These are phyloP conservation scores for Meganola albula DNA, from an alignment of 2,888 invertebrate genomes.

Conservation along the genomic window DNA sequence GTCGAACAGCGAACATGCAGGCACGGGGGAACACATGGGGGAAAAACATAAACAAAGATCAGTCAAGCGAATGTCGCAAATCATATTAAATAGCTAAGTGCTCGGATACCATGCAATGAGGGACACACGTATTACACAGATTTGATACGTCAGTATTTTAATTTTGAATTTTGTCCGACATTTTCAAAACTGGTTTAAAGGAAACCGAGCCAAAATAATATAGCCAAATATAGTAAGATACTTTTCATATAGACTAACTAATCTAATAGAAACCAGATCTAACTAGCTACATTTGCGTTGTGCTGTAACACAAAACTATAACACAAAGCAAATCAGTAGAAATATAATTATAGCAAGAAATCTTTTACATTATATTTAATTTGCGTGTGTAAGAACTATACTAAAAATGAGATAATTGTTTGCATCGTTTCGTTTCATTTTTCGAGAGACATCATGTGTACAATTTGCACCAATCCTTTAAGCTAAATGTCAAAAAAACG, in stretches of 20 bases:
- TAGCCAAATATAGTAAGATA: conserved; percentile 12
- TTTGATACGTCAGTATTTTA: conserved; percentile 28
- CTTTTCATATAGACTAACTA: conserved; percentile 6
- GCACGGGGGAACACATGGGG: conserved; percentile 63
- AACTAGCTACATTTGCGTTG: no score
- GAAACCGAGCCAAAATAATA: conserved; percentile 19
- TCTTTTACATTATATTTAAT: no score
- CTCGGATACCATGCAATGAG: conserved; percentile 55
- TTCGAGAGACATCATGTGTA: no score
- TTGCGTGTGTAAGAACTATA: no score
- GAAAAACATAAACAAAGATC: conserved; percentile 60
- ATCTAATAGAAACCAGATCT: neutral
- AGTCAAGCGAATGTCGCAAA: conserved; percentile 52
- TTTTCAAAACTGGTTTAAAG: conserved; percentile 8
- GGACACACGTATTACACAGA: conserved; percentile 38
- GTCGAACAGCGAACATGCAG: conserved; percentile 59
- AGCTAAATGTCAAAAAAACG: no score
- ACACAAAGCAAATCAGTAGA: no score
- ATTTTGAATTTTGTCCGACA: neutral
- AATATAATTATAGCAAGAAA: no score
- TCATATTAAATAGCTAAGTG: conserved; percentile 25
- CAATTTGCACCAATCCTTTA: no score
- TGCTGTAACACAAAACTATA: no score
- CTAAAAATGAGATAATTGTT: no score
- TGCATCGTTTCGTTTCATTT: no score